Evolutionary conservation across 2,113 vertebrate species (phyloP), one percentile per base, ranked within the genome.

Genomic region (Sinocyclocheilus rhinocerous): DNA sequence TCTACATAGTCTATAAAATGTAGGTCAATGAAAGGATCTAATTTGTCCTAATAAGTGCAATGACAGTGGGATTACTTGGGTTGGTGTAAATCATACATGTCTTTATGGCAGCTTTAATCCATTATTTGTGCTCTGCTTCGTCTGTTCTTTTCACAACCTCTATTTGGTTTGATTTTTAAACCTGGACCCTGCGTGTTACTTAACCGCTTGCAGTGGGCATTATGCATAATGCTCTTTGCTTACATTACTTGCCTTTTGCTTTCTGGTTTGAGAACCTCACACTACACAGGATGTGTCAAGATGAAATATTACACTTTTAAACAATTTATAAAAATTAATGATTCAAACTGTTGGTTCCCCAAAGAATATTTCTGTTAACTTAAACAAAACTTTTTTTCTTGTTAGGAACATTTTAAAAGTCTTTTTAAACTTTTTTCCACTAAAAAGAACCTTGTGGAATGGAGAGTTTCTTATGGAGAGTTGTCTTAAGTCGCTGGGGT

Each of bases 181-280:
- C 67, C 29, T 69, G 8, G 67, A 33, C 67, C 67, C 67, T 26
- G 11, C 16, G 8, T 69, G 29, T 65, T 26, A 65, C 24, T 65
- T 65, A 63, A 24, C 24, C 6, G 15, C 65, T 69, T 69, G 67
- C 67, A 69, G 67, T 69, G 67, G 42, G 26, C 26, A 69, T 69
- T 65, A 67, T 67, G 63, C 63, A 67, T 20, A 70, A 33, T 36
- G 67, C 67, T 33, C 67, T 70, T 33, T 69, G n/a, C 59, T 24
- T 63, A 63, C 26, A 69, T 69, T 69, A 69, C 65, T 70, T 70
- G 12, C 7, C 15, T 69, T 69, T 69, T 69, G 15, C 29, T 18
- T 36, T 18, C n/a, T 63, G n/a, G n/a, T 26, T 65, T 63, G 22
- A 63, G 9, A 63, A 42, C 24, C 12, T 65, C 24, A 26, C 67